Evolutionary conservation across 2,888 invertebrate species (phyloP).

Genomic region (Leptinotarsa tumamoca): DNA sequence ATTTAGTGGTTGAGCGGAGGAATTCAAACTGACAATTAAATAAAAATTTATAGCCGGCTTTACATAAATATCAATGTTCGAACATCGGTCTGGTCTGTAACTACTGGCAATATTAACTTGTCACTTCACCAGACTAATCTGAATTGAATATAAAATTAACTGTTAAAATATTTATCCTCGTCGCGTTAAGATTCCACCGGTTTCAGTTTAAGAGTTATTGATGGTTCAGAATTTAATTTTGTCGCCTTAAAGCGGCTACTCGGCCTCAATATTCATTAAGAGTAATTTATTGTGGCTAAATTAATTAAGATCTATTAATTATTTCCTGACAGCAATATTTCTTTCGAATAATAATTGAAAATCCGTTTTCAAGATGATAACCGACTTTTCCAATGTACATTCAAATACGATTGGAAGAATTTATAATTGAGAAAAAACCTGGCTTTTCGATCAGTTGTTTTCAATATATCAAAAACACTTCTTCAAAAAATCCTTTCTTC

Average conservation of each 20-base stretch:
- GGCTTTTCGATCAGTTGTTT: too few species aligned
- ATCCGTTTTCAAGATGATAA: slow-evolving; percentile 2
- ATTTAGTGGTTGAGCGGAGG: slow-evolving; percentile 36
- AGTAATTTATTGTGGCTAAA: slow-evolving; percentile 50
- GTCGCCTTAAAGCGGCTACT: slow-evolving; percentile 50
- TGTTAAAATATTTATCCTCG: slow-evolving; percentile 61
- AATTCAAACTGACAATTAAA: slow-evolving; percentile 58
- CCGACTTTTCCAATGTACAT: too few species aligned
- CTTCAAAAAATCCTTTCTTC: too few species aligned
- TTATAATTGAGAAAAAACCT: too few species aligned
- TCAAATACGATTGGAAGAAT: too few species aligned
- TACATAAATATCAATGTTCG: slow-evolving; percentile 61
- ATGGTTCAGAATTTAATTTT: slow-evolving; percentile 57
- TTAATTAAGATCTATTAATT: slow-evolving; percentile 41
- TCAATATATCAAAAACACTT: too few species aligned
- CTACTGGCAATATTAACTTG: slow-evolving; percentile 61
- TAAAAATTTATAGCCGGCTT: slow-evolving; percentile 58
- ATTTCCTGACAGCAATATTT: slow-evolving; percentile 26
- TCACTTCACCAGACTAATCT: slow-evolving; percentile 57
- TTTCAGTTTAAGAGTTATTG: slow-evolving; percentile 52
- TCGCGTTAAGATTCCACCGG: slow-evolving; percentile 57
- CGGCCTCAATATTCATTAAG: slow-evolving; percentile 46
- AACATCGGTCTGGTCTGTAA: slow-evolving; percentile 51
- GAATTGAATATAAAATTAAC: slow-evolving; percentile 61
- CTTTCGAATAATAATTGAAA: slow-evolving; percentile 30